phyloP scores from a whole-genome alignment of 1,140 invertebrate species.

The Polypedilum vanderplanki region DNA sequence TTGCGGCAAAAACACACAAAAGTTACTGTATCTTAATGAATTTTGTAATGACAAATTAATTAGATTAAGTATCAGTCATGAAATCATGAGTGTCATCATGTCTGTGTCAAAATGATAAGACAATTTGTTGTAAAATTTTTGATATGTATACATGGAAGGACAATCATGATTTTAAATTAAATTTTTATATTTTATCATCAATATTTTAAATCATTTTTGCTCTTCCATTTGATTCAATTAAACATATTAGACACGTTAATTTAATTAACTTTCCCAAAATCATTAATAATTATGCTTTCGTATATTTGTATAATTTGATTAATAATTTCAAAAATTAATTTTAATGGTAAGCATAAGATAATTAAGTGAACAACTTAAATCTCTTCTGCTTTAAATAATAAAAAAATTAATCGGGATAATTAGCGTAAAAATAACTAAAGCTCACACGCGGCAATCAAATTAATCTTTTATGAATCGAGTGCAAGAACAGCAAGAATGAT shows the following conservation, averaged over 20 bases:
- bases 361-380: not conserved
- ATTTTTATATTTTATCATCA: not conserved
- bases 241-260: not conserved
- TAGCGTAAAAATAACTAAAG: not conserved
- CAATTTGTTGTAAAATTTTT: not conserved
- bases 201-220: not conserved
- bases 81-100: conserved; percentile 19
- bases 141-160: not conserved
- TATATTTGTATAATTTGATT: not conserved
- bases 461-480: not conserved
- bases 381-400: conserved; percentile 2
- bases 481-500: conserved; percentile 5
- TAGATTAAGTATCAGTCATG: not conserved
- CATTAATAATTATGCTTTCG: no score
- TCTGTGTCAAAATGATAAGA: not conserved
- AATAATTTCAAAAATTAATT: not conserved
- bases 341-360: no score
- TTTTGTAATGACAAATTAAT: not conserved
- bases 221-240: conserved; percentile 18
- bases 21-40: not conserved
- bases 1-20: not conserved
- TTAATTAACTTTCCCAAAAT: no score
- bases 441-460: not conserved
- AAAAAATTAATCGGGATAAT: not conserved
- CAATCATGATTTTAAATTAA: not conserved